Evolutionary conservation across 1,140 invertebrate species (phyloP), one percentile per base, ranked within the genome.

Genomic region (Rhyzopertha dominica): DNA sequence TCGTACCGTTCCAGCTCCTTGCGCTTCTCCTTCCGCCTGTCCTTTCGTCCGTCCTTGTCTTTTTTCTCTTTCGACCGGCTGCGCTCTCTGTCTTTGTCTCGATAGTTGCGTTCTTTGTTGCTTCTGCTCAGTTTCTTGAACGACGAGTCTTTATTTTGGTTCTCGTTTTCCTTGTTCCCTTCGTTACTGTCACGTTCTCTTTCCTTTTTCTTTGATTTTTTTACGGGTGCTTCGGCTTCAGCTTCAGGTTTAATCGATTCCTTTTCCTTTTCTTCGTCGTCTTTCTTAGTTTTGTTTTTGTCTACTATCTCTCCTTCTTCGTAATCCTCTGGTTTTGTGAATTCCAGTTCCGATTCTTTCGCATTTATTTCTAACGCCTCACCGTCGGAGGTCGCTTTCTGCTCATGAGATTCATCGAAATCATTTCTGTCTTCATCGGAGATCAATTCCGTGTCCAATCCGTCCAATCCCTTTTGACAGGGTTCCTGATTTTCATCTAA

Each of bases 71-170:
- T 59, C n/a, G 56, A 53, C 36, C 54, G 56, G n/a, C 51, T 46
- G n/a, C 45, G 43, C 30, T 49, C 41, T 25, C 42, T 51, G 47
- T 54, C 56, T 42, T 54, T 69, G 28, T 85, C 84, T 1, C 89
- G 73, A 58, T 91, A 93, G 56, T 87, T 89, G 38, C 88, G 69
- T 49, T 87, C 86, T 60, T 88, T 89, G 4, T 79, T 82, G 51
- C 69, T 82, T 58, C 85, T 89, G 7, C 84, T 84, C 1, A 87
- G 68, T 63, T 90, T 89, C 54, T 90, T 91, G 71, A 90, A 93
- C 0, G 78, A 67, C 18, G 80, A 65, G 34, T 69, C 60, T 53
- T 60, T 70, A 9, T 46, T 47, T 54, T 68, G 66, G 40, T 67
- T 66, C 32, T 61, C 59, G 43, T 62, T 61, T 46, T 55, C 51